Base-by-base conservation (phyloP, 2,113 vertebrate genomes). In the Callaeas wilsoni region DNA sequence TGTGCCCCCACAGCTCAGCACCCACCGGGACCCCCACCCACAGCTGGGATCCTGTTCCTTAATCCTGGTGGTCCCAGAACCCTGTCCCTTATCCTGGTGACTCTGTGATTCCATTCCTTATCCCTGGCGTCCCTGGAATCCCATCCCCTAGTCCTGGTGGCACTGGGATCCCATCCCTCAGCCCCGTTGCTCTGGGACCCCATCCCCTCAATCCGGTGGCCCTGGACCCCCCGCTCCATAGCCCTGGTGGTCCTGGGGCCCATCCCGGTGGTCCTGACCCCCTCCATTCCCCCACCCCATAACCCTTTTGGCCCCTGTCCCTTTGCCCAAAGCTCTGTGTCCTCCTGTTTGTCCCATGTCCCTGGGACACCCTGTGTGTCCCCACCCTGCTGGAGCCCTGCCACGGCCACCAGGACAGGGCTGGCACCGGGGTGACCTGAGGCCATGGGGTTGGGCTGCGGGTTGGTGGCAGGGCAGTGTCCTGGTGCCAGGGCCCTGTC, bases 1-100 rank as follows among this genome's bases (percentile, higher is more conserved):
- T 4, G 18, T 9, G 12, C 15, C 41, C 10, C 8, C 2, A 0
- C 10, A n/a, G n/a, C 14, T 9, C 7, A 0, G 76, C 46, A 39
- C 46, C 50, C 65, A 8, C 30, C 0, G 1, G 63, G 27, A 69
- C 33, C 47, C 50, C 59, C 33, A 7, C 63, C 30, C n/a, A 4
- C 49, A 17, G 27, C n/a, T 32, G 86, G 32, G 14, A 12, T 15
- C 42, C 42, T 8, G 5, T 2, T 30, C 59, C 41, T 3, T 2
- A 8, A 1, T 25, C 25, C 44, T 39, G 82, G 25, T 60, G 76
- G 59, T 44, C n/a, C n/a, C 4, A 2, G 16, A 10, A 16, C 6
- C 20, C 37, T 1, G 7, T 17, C 37, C 55, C 37, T 1, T 27
- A 1, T 5, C 5, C 37, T 12, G 59, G 23, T 42, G 30, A 2